Conservation (phyloP, 2,888 invertebrate genomes). For the Machimus atricapillus region DNA sequence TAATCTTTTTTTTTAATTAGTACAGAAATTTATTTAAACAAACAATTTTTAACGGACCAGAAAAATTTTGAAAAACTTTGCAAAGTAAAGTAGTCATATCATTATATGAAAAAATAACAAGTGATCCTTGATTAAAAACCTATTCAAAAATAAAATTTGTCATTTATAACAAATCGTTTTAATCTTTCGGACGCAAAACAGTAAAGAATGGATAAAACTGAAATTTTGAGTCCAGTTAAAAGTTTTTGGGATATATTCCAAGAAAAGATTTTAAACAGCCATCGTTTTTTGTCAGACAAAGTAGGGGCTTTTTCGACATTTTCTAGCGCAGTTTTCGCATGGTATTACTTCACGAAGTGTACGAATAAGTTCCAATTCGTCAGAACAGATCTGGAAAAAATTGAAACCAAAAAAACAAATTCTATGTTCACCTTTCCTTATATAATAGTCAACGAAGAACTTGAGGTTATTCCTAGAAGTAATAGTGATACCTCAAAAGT, state of each 20-base stretch:
- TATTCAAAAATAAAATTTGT: background rate
- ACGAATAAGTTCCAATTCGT: background rate
- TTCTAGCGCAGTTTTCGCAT: background rate
- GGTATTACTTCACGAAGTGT: background rate
- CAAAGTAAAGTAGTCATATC: background rate
- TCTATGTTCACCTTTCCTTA: background rate
- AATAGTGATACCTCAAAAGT: background rate
- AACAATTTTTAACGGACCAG: too few species aligned
- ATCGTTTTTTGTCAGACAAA: background rate
- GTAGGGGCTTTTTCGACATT: background rate
- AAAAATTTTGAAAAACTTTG: too few species aligned
- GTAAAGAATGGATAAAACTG: background rate
- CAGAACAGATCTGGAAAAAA: background rate
- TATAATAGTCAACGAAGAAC: background rate
- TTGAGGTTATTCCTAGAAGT: background rate
- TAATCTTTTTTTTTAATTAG: too few species aligned
- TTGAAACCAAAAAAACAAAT: background rate
- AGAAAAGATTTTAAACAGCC: background rate
- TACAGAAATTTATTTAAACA: too few species aligned
- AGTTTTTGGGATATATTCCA: background rate
- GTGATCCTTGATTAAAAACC: background rate
- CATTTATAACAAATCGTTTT: background rate
- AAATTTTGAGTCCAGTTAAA: background rate
- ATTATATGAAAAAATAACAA: background rate
- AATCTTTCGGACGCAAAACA: background rate